A percentile compares a stretch with the other conserved stretches of the same genome.
Conservation (phyloP, 2,888 invertebrate genomes). For the Opisthograptis luteolata region DNA sequence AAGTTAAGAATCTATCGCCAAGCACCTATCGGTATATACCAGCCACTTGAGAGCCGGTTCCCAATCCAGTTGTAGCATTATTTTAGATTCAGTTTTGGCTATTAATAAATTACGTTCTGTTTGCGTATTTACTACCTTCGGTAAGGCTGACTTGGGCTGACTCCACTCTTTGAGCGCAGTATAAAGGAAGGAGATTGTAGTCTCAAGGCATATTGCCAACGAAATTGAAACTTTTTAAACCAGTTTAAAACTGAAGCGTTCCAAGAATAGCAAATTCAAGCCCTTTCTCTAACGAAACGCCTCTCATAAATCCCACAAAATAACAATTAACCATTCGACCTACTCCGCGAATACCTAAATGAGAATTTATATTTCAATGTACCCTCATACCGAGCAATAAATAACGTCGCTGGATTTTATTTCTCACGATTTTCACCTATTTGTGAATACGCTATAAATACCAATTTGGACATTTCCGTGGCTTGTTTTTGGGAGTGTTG, state of each 20-base stretch:
- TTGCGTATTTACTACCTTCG: no score
- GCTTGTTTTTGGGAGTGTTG: slow-evolving; percentile 13
- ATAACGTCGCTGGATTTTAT: slow-evolving; percentile 24
- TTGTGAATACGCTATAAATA: slow-evolving; percentile 35
- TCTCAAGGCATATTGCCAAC: no score
- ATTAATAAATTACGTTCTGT: no score
- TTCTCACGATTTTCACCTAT: slow-evolving; percentile 32
- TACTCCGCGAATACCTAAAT: slow-evolving; percentile 35
- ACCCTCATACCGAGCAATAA: slow-evolving; percentile 16
- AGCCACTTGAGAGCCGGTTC: no score
- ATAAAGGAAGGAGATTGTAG: no score
- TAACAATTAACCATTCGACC: slow-evolving; percentile 38
- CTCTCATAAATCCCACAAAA: slow-evolving; percentile 30
- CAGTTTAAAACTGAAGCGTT: slow-evolving; percentile 7
- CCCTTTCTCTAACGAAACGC: slow-evolving; percentile 7
- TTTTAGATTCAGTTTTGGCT: no score
- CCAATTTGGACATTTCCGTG: slow-evolving; percentile 30
- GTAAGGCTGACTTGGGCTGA: no score
- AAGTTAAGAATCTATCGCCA: no score
- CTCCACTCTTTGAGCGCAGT: no score
- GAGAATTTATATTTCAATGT: slow-evolving; percentile 42
- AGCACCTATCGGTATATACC: no score
- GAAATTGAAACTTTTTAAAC: no score
- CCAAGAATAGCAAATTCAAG: slow-evolving; percentile 16
- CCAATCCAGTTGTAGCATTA: no score